Percentiles rank a stretch among this genome's conserved stretches.
Conservation (phyloP, 2,888 invertebrate genomes). For the Melanotus villosus region DNA sequence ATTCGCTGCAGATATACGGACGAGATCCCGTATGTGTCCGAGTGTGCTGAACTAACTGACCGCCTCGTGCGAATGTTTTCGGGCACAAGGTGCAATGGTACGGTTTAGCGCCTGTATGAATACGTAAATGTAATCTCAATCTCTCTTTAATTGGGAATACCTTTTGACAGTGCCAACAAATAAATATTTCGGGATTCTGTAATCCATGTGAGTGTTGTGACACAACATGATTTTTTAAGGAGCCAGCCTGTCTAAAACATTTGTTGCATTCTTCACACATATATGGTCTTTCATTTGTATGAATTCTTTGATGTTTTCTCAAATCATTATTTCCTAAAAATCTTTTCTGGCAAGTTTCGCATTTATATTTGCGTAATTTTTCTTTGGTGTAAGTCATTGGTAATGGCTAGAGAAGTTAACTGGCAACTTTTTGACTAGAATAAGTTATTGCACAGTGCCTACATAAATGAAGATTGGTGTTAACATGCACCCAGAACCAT, state of each 20-base stretch:
- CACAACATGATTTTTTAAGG: constrained; percentile 76
- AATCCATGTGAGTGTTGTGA: constrained; percentile 70
- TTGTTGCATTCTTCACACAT: constrained; percentile 76
- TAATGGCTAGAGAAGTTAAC: constrained; percentile 35
- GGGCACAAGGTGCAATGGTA: constrained; percentile 76
- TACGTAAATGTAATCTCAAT: constrained; percentile 79
- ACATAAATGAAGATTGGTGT: constrained; percentile 39
- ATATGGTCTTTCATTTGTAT: constrained; percentile 77
- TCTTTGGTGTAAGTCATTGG: constrained; percentile 71
- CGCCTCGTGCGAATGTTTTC: constrained; percentile 80
- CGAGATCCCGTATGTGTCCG: constrained; percentile 82
- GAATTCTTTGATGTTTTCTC: constrained; percentile 77
- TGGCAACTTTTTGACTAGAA: constrained; percentile 51
- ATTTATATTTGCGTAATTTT: constrained; percentile 69
- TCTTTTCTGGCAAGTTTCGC: constrained; percentile 76
- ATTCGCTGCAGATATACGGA: constrained; percentile 80
- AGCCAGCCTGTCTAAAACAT: constrained; percentile 76
- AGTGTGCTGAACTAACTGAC: constrained; percentile 82
- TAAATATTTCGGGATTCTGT: constrained; percentile 69
- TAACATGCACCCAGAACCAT: constrained; percentile 62
- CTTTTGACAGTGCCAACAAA: constrained; percentile 83
- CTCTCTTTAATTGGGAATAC: constrained; percentile 84
- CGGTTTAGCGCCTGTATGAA: constrained; percentile 81
- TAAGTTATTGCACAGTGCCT: constrained; percentile 48
- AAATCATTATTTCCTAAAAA: constrained; percentile 78